These are phyloP conservation scores for Entomobrya multifasciata DNA, from an alignment of 2,888 invertebrate genomes.

Conservation along the genomic window DNA sequence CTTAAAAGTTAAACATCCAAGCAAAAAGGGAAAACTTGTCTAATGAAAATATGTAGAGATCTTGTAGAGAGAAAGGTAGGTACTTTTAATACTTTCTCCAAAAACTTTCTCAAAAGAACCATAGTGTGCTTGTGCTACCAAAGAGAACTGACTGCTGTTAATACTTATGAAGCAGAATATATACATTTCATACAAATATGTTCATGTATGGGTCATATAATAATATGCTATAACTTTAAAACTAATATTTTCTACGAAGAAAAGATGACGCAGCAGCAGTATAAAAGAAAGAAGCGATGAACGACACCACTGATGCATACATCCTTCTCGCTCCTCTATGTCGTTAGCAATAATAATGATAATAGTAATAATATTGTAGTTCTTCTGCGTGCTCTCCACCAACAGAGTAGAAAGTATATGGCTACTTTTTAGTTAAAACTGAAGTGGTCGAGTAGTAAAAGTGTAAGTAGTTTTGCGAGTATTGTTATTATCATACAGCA, in stretches of 20 bases:
- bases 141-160: not conserved
- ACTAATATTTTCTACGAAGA: not conserved
- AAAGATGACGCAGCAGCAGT: constrained; percentile 23
- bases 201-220: too few species aligned
- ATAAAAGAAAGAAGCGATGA: not conserved
- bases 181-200: too few species aligned
- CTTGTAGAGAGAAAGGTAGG: not conserved
- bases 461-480: too few species aligned
- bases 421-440: not conserved
- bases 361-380: constrained; percentile 3
- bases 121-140: not conserved
- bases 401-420: constrained; percentile 4
- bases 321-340: constrained; percentile 24
- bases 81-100: constrained; percentile 9
- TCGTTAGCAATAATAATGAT: constrained; percentile 41
- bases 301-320: constrained; percentile 28
- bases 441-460: not conserved
- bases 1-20: constrained; percentile 5
- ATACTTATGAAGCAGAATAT: too few species aligned
- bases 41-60: constrained; percentile 42
- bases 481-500: too few species aligned
- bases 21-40: not conserved
- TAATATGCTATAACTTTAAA: too few species aligned
- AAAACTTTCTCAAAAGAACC: constrained; percentile 2
- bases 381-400: not conserved